Evolutionary conservation across 2,888 invertebrate species (phyloP).

Genomic region (Panopea generosa): DNA sequence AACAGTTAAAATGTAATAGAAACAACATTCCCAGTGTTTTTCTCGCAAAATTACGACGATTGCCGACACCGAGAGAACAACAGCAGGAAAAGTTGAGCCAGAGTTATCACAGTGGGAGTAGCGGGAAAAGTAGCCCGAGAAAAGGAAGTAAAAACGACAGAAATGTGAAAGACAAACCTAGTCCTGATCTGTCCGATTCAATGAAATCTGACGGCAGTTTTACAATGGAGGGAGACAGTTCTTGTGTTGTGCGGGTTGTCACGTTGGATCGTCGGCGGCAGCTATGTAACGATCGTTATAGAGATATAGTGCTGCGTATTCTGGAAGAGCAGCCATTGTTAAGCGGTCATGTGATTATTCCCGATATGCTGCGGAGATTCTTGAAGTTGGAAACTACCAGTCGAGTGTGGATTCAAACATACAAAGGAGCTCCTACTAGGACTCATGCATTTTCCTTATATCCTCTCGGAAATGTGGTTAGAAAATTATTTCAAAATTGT

Average conservation of each 20-base stretch:
- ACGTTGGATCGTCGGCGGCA: conserved; percentile 70
- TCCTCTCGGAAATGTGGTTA: conserved; percentile 72
- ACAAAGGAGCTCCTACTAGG: conserved; percentile 40
- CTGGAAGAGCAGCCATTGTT: conserved; percentile 69
- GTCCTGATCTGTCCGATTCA: not conserved
- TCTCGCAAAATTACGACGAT: conserved; percentile 72
- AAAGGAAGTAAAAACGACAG: conserved; percentile 25
- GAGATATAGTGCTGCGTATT: conserved; percentile 59
- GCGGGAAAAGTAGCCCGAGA: conserved; percentile 26
- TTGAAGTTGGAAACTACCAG: conserved; percentile 76
- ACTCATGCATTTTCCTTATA: conserved; percentile 65
- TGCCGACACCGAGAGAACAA: conserved; percentile 72
- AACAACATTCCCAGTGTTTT: conserved; percentile 69
- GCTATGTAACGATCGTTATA: conserved; percentile 60
- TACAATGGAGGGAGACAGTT: not conserved
- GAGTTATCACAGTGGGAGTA: conserved; percentile 15
- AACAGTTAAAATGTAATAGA: conserved; percentile 55
- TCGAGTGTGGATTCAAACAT: conserved; percentile 75
- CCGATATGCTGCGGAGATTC: conserved; percentile 74
- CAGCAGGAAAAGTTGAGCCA: conserved; percentile 58
- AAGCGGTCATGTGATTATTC: conserved; percentile 76
- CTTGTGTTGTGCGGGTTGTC: conserved; percentile 75
- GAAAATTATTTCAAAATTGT: conserved; percentile 18
- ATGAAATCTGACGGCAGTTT: not conserved
- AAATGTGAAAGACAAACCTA: conserved; percentile 14